Evolutionary conservation across 1,140 invertebrate genomes (phyloP), one percentile per base, ranked within the genome.

Genomic region (Micrasema minimum): DNA sequence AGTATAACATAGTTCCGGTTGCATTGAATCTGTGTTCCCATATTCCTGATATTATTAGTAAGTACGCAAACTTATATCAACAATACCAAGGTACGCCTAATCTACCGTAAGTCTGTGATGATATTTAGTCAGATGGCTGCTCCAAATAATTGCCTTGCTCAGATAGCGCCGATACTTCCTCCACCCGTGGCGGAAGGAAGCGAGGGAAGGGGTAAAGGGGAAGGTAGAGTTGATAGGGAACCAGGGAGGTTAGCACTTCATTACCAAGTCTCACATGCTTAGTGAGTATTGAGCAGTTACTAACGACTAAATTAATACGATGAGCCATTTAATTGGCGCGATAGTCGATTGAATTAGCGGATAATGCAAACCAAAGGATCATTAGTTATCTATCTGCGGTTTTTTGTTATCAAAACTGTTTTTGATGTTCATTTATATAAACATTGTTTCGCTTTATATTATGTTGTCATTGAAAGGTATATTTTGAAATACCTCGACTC

Each of bases 311-410:
- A 38, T 38, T 66, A 66, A 38, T 66, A 66, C 35, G 57, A 59
- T 64, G 22, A 65, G 31, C 59, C 59, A 20, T 31, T 31, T 71
- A 71, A 71, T 64, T 59, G 59, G 9, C 31, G 26, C 22, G 35
- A 43, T 41, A 69, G 31, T 69, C 69, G 65, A 71, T 72, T 61
- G 71, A 65, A 72, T 72, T 62, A 62, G 55, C 51, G 51, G 41
- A 51, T 72, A 59, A 72, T 72, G 55, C 65, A 22, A 20, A 35
- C 35, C 46, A n/a, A n/a, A n/a, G n/a, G n/a, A n/a, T n/a, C n/a
- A n/a, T n/a, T n/a, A n/a, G n/a, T n/a, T n/a, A n/a, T n/a, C n/a
- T n/a, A n/a, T n/a, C n/a, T n/a, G n/a, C n/a, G n/a, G n/a, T n/a
- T n/a, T n/a, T n/a, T n/a, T n/a, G n/a, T n/a, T n/a, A n/a, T n/a